A percentile compares a stretch with the other conserved stretches of the same genome.
phyloP scores from a whole-genome alignment of 2,888 invertebrate species.

The Tenthredo livida region DNA sequence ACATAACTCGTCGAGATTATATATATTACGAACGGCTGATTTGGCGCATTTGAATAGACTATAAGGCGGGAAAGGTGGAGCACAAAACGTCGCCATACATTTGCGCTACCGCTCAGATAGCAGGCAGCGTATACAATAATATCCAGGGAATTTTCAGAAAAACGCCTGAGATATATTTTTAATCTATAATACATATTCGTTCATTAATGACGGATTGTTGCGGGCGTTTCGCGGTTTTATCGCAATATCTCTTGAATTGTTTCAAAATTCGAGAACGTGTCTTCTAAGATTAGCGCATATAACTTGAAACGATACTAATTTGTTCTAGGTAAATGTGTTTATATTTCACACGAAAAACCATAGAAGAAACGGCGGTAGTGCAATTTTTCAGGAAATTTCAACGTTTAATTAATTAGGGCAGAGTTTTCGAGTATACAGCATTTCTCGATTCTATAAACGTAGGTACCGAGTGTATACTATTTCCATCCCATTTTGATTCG shows the following conservation, averaged over 20 bases:
- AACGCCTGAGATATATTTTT: not conserved
- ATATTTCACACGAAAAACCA: not conserved
- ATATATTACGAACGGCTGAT: not conserved
- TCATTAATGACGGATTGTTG: not conserved
- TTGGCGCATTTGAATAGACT: not conserved
- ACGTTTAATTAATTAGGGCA: not conserved
- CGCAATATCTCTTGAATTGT: not conserved
- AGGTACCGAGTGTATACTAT: not conserved
- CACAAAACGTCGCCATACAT: not conserved
- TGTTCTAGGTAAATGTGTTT: not conserved
- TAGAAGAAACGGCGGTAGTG: not conserved
- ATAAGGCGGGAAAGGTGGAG: not conserved
- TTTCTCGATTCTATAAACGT: not conserved
- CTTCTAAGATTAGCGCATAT: not conserved
- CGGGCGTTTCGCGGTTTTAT: not conserved
- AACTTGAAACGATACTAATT: not conserved
- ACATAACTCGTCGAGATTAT: not conserved
- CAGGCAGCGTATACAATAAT: too few relatives aligned
- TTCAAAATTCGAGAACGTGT: not conserved
- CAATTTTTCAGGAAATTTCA: too few relatives aligned
- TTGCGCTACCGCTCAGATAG: not conserved
- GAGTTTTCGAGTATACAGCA: not conserved
- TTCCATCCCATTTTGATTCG: not conserved
- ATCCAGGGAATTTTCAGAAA: not conserved
- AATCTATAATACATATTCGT: not conserved